These are phyloP conservation scores for Sphaerophoria taeniata DNA, from an alignment of 2,888 invertebrate species.

Conservation along the genomic window DNA sequence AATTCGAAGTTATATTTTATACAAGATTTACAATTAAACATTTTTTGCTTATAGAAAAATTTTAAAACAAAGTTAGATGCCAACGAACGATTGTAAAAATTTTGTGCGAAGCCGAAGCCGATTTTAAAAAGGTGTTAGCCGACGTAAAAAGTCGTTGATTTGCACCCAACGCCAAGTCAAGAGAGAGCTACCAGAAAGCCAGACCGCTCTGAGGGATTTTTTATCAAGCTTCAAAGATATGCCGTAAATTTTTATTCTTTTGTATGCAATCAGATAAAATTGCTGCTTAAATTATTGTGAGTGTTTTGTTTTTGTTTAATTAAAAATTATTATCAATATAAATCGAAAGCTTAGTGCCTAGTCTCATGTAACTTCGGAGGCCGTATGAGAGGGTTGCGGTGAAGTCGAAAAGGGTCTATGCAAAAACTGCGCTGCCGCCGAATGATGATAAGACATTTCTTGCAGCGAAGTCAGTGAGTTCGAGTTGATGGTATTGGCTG, in stretches of 20 bases:
- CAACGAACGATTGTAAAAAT: too few relatives aligned
- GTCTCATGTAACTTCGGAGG: constrained; percentile 82
- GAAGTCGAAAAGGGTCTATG: constrained; percentile 83
- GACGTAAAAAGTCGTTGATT: not conserved
- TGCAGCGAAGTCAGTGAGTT: constrained; percentile 75
- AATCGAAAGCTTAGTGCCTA: constrained; percentile 55
- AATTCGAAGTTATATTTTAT: constrained; percentile 12
- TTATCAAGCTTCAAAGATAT: constrained; percentile 62
- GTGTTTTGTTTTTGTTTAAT: constrained; percentile 35
- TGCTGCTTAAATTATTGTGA: constrained; percentile 38
- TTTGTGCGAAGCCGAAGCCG: too few relatives aligned
- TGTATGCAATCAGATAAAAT: constrained; percentile 46
- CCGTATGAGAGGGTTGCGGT: constrained; percentile 80
- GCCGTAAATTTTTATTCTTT: constrained; percentile 42
- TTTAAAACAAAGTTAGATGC: too few relatives aligned
- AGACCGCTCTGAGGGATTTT: constrained; percentile 12
- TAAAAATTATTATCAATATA: constrained; percentile 53
- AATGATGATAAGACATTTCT: constrained; percentile 79
- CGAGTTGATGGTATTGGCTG: constrained; percentile 76
- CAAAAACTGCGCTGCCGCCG: constrained; percentile 77
- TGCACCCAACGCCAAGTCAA: not conserved
- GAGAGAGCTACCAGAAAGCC: not conserved
- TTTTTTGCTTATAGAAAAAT: constrained; percentile 1
- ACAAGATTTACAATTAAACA: constrained; percentile 63
- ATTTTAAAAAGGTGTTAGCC: too few relatives aligned